Percentiles rank a stretch among this genome's conserved stretches.
phyloP scores from a whole-genome alignment of 1,140 invertebrate genomes.

The Pachypeltis micranthus region DNA sequence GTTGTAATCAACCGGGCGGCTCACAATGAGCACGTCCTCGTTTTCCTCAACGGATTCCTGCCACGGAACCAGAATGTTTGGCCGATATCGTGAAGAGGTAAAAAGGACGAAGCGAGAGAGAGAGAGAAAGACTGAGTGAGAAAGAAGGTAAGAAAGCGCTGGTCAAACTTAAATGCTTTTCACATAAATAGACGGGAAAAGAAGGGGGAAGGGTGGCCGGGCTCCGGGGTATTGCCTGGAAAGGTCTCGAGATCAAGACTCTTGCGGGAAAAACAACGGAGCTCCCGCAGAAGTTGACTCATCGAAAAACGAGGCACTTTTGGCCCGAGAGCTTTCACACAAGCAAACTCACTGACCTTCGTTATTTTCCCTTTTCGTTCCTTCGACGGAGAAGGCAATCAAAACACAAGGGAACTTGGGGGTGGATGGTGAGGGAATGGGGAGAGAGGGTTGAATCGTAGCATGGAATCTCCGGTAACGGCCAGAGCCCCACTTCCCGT shows the following conservation, averaged over 20 bases:
- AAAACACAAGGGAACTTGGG: no score
- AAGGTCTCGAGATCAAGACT: no score
- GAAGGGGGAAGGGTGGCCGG: neutral
- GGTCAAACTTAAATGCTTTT: neutral
- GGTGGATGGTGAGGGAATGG: no score
- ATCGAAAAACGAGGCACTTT: conserved; percentile 4
- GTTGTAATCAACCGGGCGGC: conserved; percentile 1
- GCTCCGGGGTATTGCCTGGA: neutral
- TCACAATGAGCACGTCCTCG: conserved; percentile 5
- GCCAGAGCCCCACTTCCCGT: no score
- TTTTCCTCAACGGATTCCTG: conserved; percentile 1
- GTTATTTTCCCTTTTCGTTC: no score
- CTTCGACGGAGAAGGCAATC: no score
- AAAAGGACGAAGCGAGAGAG: no score
- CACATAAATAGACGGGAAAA: conserved; percentile 4
- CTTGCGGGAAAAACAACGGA: neutral
- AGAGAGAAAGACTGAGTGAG: neutral
- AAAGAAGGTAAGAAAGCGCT: neutral
- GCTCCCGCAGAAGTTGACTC: conserved; percentile 9
- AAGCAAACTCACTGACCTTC: neutral
- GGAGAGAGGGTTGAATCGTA: no score
- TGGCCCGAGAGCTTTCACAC: neutral
- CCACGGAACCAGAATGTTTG: neutral
- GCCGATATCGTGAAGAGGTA: neutral
- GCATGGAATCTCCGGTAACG: no score